Conservation (phyloP, 2,797 vertebrate species). For the Acrossocheilus wenchowensis region DNA sequence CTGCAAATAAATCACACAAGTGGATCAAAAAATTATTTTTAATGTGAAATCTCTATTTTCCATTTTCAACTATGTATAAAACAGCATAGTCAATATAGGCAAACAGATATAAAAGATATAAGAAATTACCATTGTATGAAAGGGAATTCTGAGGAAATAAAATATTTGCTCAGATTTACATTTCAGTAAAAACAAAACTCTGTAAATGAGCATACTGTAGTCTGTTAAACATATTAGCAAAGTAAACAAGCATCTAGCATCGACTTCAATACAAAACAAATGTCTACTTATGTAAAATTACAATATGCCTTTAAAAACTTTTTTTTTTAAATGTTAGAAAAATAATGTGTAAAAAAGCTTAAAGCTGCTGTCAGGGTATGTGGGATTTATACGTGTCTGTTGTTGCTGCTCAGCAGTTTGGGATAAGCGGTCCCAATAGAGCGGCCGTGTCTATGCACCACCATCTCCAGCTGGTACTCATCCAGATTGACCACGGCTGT, state of each 20-base stretch:
- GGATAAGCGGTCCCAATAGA: constrained; percentile 85
- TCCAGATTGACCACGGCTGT: constrained; percentile 77
- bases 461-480: constrained; percentile 81
- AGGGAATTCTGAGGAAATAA: not conserved
- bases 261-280: not conserved
- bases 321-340: not conserved
- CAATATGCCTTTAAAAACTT: not conserved
- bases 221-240: not conserved
- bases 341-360: not conserved
- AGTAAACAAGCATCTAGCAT: not conserved
- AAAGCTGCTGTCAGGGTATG: not conserved
- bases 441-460: constrained; percentile 77
- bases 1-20: constrained; percentile 12
- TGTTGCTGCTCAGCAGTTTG: constrained; percentile 80
- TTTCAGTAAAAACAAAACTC: not conserved
- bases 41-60: not conserved
- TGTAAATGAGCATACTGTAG: not conserved
- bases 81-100: not conserved
- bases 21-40: not conserved
- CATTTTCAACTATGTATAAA: not conserved
- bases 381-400: constrained; percentile 65
- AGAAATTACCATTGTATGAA: not conserved
- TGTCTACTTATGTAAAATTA: not conserved
- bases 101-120: not conserved
- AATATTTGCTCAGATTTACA: not conserved